Conservation (phyloP, 2,113 vertebrate genomes). For the Chionodraco myersi region DNA sequence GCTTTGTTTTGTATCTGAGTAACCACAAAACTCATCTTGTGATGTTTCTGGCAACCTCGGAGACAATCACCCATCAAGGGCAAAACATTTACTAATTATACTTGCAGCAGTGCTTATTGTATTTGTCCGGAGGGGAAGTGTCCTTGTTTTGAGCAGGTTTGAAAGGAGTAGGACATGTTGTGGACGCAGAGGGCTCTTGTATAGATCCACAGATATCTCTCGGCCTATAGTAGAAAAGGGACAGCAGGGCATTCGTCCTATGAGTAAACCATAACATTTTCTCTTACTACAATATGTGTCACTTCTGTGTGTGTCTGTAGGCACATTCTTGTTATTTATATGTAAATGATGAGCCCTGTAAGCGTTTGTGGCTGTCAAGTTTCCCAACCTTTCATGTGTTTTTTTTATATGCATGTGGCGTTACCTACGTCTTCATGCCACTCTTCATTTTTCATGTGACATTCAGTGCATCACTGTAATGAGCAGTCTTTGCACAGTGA, state of each 20-base stretch:
- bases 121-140: slow-evolving; percentile 40
- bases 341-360: slow-evolving; percentile 26
- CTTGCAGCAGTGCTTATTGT: slow-evolving; percentile 9
- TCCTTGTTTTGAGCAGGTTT: background rate
- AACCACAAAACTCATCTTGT: slow-evolving; percentile 18
- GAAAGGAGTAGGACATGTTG: slow-evolving; percentile 42
- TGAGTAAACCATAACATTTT: slow-evolving; percentile 9
- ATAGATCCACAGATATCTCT: slow-evolving; percentile 39
- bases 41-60: slow-evolving; percentile 12
- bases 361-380: background rate
- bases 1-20: slow-evolving; percentile 6
- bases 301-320: background rate
- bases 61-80: slow-evolving; percentile 37
- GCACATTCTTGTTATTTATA: slow-evolving; percentile 27
- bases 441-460: slow-evolving; percentile 2
- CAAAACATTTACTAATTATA: slow-evolving; percentile 4
- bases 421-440: background rate
- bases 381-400: background rate
- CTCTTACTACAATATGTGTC: background rate
- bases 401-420: background rate
- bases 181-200: slow-evolving; percentile 33
- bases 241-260: background rate
- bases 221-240: slow-evolving; percentile 13
- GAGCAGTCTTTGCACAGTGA: background rate
- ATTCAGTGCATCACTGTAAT: background rate